Evolutionary conservation across 2,888 invertebrate species (phyloP).

Genomic region (Aelia acuminata): DNA sequence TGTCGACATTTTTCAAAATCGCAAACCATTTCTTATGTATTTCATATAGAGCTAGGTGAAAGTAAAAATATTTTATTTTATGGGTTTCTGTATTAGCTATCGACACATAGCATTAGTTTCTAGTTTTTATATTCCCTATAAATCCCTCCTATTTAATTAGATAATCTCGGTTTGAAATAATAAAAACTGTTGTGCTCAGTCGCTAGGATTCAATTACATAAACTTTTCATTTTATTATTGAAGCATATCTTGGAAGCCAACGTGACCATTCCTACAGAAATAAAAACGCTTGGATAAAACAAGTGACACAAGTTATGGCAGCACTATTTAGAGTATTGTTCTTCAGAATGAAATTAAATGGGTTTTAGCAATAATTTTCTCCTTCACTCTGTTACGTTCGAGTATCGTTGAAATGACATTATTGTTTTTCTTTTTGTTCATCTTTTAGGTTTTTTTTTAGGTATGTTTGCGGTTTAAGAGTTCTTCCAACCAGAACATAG

Average conservation of each 20-base stretch:
- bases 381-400: not conserved
- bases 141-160: not conserved
- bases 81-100: no score
- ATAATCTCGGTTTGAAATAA: not conserved
- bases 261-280: not conserved
- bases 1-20: no score
- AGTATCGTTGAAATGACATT: not conserved
- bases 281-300: not conserved
- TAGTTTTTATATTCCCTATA: not conserved
- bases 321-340: not conserved
- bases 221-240: not conserved
- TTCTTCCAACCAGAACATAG: not conserved
- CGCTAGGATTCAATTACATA: not conserved
- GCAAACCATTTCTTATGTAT: no score
- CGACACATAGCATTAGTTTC: no score
- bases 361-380: not conserved
- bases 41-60: no score
- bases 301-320: slow-evolving; percentile 5
- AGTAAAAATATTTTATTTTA: no score
- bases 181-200: not conserved
- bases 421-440: slow-evolving; percentile 8
- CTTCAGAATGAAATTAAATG: not conserved
- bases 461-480: not conserved
- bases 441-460: not conserved
- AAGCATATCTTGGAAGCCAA: not conserved